phyloP scores from a whole-genome alignment of 1,140 invertebrate species.

The Lamellibrachia luymesi region DNA sequence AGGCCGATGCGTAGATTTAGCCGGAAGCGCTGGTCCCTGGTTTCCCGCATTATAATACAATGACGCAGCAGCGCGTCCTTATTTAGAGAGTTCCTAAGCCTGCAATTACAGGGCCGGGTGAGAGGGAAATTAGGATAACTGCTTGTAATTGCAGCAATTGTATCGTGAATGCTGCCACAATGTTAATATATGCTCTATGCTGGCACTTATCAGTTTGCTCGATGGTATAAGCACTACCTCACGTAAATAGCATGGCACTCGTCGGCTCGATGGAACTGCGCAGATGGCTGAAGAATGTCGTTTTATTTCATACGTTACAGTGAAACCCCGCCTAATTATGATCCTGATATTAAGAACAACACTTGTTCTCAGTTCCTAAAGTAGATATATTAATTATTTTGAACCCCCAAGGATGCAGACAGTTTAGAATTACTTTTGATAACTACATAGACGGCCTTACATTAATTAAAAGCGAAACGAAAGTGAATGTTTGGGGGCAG shows the following conservation, averaged over 20 bases:
- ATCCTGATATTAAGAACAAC: background rate
- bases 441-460: too few species aligned
- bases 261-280: background rate
- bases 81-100: background rate
- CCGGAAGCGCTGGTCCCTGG: background rate
- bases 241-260: background rate
- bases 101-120: background rate
- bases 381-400: background rate
- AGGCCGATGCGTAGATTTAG: background rate
- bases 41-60: background rate
- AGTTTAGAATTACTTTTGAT: too few species aligned
- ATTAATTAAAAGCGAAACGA: too few species aligned
- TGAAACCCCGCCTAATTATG: background rate
- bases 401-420: too few species aligned
- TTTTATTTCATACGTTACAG: too few species aligned
- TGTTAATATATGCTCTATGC: background rate
- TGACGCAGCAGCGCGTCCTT: background rate
- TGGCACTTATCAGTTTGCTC: background rate
- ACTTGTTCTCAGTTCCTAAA: background rate
- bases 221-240: background rate
- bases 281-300: background rate
- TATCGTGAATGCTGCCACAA: background rate
- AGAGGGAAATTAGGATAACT: background rate
- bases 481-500: too few species aligned
- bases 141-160: background rate